Base-by-base conservation (phyloP, 2,797 vertebrate species). In the Cottoperca gobio region DNA sequence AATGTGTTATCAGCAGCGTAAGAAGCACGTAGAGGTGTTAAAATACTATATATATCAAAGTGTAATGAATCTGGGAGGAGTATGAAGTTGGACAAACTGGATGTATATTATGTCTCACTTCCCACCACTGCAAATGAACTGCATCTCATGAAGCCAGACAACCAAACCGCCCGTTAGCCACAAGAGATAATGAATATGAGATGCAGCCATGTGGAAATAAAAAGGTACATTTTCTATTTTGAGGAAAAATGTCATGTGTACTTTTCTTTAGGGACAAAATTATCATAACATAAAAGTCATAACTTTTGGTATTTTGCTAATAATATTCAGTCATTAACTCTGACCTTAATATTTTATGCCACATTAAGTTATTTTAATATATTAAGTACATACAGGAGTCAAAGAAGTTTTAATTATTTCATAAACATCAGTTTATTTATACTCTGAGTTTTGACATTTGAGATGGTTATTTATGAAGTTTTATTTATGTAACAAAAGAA, bases 171-270 rank as follows among this genome's bases (percentile, higher is more conserved):
- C 21, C 52, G 54, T 72, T 72, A 61, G 21, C 60, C 74, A 50
- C 60, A 43, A 50, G 57, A 81, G 76, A 24, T 71, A 67, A 76
- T 70, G 43, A 66, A 55, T n/a, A n/a, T n/a, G n/a, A n/a, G n/a
- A n/a, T n/a, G n/a, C n/a, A n/a, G n/a, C n/a, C n/a, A n/a, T n/a
- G n/a, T n/a, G n/a, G n/a, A n/a, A n/a, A n/a, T n/a, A n/a, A n/a
- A 73, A 59, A 50, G 8, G 7, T 40, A 13, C 33, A 33, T 75
- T 35, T 68, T 73, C 76, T 72, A 70, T 66, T 71, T 33, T 35
- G 45, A 53, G 31, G 2, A 9, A 33, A 26, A 2, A n/a, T 26
- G 46, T 49, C n/a, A n/a, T n/a, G n/a, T n/a, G n/a, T n/a, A n/a
- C n/a, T n/a, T n/a, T n/a, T n/a, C n/a, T n/a, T n/a, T n/a, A n/a